Conservation (phyloP, 1,140 invertebrate species). For the Drosophila biarmipes region DNA sequence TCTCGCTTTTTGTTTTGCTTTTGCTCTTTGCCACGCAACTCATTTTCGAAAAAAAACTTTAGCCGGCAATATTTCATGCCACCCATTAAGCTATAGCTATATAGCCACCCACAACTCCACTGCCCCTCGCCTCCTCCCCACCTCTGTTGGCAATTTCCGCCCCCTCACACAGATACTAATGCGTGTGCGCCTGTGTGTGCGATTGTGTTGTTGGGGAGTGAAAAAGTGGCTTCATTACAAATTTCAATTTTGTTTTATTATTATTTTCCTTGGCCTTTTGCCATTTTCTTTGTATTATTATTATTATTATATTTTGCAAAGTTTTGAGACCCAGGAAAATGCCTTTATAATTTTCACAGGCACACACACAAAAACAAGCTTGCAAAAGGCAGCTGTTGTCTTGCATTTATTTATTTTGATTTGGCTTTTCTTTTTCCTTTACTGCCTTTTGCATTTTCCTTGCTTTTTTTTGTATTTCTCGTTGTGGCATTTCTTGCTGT, state of each 20-base stretch:
- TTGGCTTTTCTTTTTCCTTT: slow-evolving; percentile 48
- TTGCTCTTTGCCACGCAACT: slow-evolving; percentile 73
- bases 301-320: slow-evolving; percentile 69
- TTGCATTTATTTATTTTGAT: slow-evolving; percentile 73
- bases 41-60: slow-evolving; percentile 75
- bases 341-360: slow-evolving; percentile 59
- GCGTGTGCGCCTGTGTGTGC: slow-evolving; percentile 12
- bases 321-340: slow-evolving; percentile 56
- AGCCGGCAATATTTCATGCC: slow-evolving; percentile 82
- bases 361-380: slow-evolving; percentile 13
- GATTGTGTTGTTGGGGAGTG: slow-evolving; percentile 31
- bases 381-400: slow-evolving; percentile 63
- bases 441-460: slow-evolving; percentile 32
- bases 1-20: slow-evolving; percentile 62
- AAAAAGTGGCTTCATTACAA: slow-evolving; percentile 82
- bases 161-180: slow-evolving; percentile 56
- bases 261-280: slow-evolving; percentile 46
- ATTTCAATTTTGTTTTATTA: slow-evolving; percentile 82
- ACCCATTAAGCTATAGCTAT: slow-evolving; percentile 62
- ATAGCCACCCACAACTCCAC: slow-evolving; percentile 17
- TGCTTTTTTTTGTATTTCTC: slow-evolving; percentile 35
- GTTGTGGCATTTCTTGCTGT: slow-evolving; percentile 38
- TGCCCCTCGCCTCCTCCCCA: neutral
- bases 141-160: slow-evolving; percentile 63
- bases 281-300: slow-evolving; percentile 73